phyloP scores from a whole-genome alignment of 2,888 invertebrate species.

The Phortica okadai region DNA sequence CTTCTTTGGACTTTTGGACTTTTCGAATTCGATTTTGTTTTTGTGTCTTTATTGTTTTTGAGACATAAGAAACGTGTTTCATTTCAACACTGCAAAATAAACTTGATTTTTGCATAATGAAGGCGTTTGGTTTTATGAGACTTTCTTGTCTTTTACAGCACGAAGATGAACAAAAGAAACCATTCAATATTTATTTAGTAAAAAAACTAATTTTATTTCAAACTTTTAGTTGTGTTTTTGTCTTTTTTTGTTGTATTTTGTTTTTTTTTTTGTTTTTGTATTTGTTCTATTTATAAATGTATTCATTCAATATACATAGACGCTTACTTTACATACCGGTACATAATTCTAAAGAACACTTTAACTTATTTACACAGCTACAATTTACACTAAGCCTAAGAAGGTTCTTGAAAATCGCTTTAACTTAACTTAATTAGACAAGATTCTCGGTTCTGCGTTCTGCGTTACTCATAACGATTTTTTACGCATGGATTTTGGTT shows the following conservation, averaged over 20 bases:
- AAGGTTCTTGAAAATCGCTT: slow-evolving; percentile 15
- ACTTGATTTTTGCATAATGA: not conserved
- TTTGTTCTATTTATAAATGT: slow-evolving; percentile 33
- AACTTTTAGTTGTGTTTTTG: slow-evolving; percentile 32
- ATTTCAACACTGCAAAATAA: not conserved
- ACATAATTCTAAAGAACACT: slow-evolving; percentile 57
- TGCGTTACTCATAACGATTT: slow-evolving; percentile 14
- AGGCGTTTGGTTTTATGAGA: not conserved
- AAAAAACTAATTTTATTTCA: slow-evolving; percentile 3
- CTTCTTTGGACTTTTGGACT: not conserved
- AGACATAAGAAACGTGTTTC: not conserved
- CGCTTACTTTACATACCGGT: slow-evolving; percentile 60
- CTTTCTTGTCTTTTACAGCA: slow-evolving; percentile 41
- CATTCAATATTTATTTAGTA: not conserved
- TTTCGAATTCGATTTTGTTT: slow-evolving; percentile 38
- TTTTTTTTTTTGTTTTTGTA: slow-evolving; percentile 47
- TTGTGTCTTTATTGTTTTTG: not conserved
- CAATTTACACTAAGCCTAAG: slow-evolving; percentile 46
- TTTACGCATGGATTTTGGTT: slow-evolving; percentile 29
- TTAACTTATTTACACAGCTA: slow-evolving; percentile 68
- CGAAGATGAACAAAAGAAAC: slow-evolving; percentile 32
- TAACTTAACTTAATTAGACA: slow-evolving; percentile 31
- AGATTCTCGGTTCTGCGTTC: slow-evolving; percentile 35
- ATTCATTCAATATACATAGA: not conserved
- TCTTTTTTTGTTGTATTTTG: slow-evolving; percentile 52